Evolutionary conservation across 2,888 invertebrate genomes (phyloP).

Genomic region (Tolmerus cingulatus): DNA sequence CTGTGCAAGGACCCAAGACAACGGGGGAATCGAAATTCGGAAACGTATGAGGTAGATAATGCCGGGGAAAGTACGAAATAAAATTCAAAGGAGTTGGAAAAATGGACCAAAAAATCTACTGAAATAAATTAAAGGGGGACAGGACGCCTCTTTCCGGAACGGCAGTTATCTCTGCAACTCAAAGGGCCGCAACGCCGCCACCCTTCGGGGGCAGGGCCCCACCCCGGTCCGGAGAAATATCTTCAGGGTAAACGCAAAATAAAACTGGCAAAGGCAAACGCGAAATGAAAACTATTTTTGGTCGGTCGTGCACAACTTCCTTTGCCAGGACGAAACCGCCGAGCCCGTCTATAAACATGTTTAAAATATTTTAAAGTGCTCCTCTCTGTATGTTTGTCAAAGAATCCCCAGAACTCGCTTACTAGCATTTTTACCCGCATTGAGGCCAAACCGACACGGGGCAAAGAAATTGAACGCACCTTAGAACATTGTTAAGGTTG

Average conservation of each 20-base stretch:
- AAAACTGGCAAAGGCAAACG: slow-evolving; percentile 24
- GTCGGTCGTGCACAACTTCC: not conserved
- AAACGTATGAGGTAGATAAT: slow-evolving; percentile 34
- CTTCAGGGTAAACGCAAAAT: slow-evolving; percentile 33
- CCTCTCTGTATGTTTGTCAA: not conserved
- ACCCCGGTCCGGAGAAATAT: not conserved
- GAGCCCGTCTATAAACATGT: not conserved
- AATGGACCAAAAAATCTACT: not conserved
- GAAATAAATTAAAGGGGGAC: slow-evolving; percentile 30
- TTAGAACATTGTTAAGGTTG: not conserved
- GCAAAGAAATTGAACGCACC: slow-evolving; percentile 1
- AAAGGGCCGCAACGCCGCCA: not conserved
- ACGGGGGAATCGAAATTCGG: slow-evolving; percentile 2
- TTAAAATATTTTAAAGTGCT: slow-evolving; percentile 20
- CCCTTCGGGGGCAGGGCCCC: not conserved
- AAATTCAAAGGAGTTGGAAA: slow-evolving; percentile 27
- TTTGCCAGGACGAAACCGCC: not conserved
- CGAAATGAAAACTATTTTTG: slow-evolving; percentile 35
- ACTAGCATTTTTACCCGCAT: not conserved
- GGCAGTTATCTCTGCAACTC: not conserved
- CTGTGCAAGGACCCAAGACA: not conserved
- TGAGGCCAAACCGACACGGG: not conserved
- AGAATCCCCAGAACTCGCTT: slow-evolving; percentile 1
- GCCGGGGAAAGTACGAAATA: slow-evolving; percentile 13
- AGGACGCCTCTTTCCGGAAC: not conserved